These are phyloP conservation scores for Lepidothrix coronata DNA, from an alignment of 2,113 vertebrate species.

Conservation along the genomic window DNA sequence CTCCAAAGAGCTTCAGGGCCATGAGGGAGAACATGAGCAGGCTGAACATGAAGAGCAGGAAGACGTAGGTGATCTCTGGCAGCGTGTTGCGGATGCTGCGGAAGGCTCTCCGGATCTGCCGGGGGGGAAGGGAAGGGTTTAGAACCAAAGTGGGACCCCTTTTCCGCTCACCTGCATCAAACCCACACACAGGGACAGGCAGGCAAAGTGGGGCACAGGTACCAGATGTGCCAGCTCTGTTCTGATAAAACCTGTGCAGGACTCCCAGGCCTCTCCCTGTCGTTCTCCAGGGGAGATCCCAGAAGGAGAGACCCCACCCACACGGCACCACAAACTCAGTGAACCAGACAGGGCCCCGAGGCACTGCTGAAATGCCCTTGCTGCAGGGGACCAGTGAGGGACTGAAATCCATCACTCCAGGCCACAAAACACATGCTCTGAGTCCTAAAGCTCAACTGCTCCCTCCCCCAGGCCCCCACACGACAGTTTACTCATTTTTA, in stretches of 20 bases:
- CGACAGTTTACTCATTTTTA: neutral
- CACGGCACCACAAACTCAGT: neutral
- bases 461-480: neutral
- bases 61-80: conserved; percentile 88
- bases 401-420: neutral
- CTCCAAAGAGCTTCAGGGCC: conserved; percentile 89
- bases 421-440: neutral
- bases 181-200: neutral
- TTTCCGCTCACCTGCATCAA: neutral
- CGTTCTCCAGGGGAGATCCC: neutral
- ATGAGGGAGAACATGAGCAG: conserved; percentile 92
- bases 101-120: conserved; percentile 88
- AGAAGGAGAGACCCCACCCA: neutral
- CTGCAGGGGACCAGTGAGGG: neutral
- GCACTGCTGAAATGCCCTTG: neutral
- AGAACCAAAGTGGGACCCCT: neutral
- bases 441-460: neutral
- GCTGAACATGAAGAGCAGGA: conserved; percentile 92
- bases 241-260: neutral
- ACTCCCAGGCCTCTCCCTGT: neutral
- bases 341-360: neutral
- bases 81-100: conserved; percentile 89
- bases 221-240: neutral
- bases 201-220: neutral
- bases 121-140: neutral